Conservation (phyloP, 1,140 invertebrate genomes). For the Scaptomyza hsui region DNA sequence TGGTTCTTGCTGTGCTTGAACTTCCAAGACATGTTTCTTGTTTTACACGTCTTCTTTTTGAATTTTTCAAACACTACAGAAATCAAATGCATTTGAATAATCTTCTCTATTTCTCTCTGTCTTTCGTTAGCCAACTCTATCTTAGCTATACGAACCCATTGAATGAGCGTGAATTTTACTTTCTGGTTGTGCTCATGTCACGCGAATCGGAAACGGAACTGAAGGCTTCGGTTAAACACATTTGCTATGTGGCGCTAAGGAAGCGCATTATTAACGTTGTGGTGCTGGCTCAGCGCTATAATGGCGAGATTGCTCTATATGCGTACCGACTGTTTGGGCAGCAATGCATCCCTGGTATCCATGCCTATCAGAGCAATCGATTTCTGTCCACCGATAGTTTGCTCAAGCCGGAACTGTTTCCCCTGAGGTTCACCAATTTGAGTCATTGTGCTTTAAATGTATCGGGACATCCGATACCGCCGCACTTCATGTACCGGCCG, state of each 20-base stretch:
- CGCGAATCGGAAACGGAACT: neutral
- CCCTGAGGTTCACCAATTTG: constrained; percentile 24
- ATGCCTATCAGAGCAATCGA: constrained; percentile 25
- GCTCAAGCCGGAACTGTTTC: constrained; percentile 36
- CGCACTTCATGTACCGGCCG: constrained; percentile 51
- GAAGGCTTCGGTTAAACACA: neutral
- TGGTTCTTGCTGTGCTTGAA: no score
- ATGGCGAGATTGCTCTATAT: constrained; percentile 39
- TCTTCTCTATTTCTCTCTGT: neutral
- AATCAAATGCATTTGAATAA: neutral
- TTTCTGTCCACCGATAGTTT: constrained; percentile 13
- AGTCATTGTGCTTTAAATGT: constrained; percentile 46
- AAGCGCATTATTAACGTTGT: constrained; percentile 48
- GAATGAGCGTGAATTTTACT: constrained; percentile 55
- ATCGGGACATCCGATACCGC: constrained; percentile 51
- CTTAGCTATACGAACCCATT: constrained; percentile 16
- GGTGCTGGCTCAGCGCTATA: constrained; percentile 33
- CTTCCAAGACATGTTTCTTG: no score
- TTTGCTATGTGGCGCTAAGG: constrained; percentile 22
- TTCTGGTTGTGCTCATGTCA: constrained; percentile 46
- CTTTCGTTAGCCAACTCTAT: constrained; percentile 10
- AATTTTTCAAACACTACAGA: no score
- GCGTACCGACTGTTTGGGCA: constrained; percentile 42
- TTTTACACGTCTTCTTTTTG: no score
- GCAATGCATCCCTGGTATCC: constrained; percentile 32